Conservation (phyloP, 2,888 invertebrate genomes). For the Chrysina gloriosa region DNA sequence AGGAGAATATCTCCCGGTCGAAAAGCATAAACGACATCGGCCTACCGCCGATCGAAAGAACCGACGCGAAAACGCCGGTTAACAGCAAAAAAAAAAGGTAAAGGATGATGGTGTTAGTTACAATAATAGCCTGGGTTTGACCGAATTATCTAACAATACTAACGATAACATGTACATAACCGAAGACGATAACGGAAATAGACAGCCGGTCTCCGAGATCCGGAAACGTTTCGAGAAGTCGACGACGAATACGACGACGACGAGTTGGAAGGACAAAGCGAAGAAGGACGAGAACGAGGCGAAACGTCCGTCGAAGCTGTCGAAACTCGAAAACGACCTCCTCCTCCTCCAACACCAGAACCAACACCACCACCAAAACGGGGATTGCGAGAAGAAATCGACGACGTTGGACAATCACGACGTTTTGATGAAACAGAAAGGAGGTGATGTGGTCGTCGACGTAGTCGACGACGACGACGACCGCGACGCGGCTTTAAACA, state of each 20-base stretch:
- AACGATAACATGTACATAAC: constrained; percentile 63
- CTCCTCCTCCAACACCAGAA: too few species aligned
- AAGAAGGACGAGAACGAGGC: constrained; percentile 40
- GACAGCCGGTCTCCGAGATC: constrained; percentile 71
- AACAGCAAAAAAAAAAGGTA: constrained; percentile 61
- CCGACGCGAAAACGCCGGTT: constrained; percentile 60
- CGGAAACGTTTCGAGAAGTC: constrained; percentile 69
- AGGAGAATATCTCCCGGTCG: constrained; percentile 63
- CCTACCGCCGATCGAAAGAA: constrained; percentile 61
- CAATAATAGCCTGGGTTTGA: constrained; percentile 58
- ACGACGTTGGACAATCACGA: too few species aligned
- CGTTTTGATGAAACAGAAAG: constrained; percentile 1
- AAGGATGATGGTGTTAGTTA: constrained; percentile 54
- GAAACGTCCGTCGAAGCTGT: constrained; percentile 45
- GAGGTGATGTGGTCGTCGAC: too few species aligned
- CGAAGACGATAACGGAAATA: constrained; percentile 70
- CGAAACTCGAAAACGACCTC: constrained; percentile 43
- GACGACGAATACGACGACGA: constrained; percentile 54
- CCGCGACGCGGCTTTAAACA: too few species aligned
- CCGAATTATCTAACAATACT: constrained; percentile 60
- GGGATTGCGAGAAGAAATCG: too few species aligned
- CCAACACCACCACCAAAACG: too few species aligned
- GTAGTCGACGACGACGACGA: constrained; percentile 1
- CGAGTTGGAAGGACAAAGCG: constrained; percentile 44
- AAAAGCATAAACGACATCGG: constrained; percentile 73